These are phyloP conservation scores for Tapera naevia DNA, from an alignment of 2,797 vertebrate species.

Conservation along the genomic window DNA sequence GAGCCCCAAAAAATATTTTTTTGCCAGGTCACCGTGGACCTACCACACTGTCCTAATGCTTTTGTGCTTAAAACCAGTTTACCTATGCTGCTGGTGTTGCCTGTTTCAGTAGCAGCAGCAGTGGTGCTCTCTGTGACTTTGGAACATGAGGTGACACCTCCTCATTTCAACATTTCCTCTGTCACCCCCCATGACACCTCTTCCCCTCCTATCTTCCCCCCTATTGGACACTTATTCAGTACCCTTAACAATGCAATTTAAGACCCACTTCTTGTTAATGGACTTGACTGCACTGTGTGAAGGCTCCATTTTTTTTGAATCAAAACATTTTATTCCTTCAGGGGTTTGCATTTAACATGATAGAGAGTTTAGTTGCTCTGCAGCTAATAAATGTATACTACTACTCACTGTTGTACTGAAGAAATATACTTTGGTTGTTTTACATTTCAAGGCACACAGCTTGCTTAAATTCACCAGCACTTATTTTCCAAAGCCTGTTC, in stretches of 20 bases:
- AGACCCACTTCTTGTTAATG: background rate
- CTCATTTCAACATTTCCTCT: background rate
- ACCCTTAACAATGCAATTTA: background rate
- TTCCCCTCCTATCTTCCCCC: background rate
- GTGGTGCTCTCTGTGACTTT: rapidly evolving
- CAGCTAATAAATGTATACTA: background rate
- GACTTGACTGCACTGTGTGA: background rate
- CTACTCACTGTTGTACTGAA: background rate
- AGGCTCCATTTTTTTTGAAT: background rate
- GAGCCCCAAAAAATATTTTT: background rate
- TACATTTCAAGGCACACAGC: background rate
- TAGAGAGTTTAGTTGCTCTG: background rate
- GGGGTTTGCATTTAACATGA: background rate
- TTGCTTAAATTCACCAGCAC: conserved; percentile 8
- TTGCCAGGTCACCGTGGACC: background rate
- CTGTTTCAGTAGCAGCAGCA: background rate
- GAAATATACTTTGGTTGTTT: conserved; percentile 15
- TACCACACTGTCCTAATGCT: background rate
- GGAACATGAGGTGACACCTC: background rate
- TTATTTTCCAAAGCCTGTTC: conserved; percentile 20
- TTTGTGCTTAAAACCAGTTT: background rate
- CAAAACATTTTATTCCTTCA: background rate
- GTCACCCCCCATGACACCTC: rapidly evolving
- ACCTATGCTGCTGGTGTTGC: background rate
- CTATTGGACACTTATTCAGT: background rate